Evolutionary conservation across 2,888 invertebrate species (phyloP).

Genomic region (Drosophila peninsularis): DNA sequence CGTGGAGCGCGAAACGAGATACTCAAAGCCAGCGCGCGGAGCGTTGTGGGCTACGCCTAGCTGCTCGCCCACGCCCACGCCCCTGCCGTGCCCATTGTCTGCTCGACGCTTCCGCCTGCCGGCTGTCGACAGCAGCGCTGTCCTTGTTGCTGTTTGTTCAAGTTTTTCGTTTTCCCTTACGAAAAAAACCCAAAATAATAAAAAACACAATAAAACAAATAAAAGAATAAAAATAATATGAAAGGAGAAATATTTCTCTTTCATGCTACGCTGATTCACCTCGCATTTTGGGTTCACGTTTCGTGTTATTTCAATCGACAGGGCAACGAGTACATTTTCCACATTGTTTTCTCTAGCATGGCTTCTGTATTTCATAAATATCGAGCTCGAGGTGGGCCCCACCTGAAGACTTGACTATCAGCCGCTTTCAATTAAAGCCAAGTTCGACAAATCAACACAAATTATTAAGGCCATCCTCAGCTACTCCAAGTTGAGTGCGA

Average conservation of each 20-base stretch:
- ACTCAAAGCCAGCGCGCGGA: conserved; percentile 4
- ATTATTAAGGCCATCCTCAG: conserved; percentile 3
- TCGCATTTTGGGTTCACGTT: conserved; percentile 47
- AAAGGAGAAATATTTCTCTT: conserved; percentile 48
- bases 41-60: neutral
- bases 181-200: conserved; percentile 9
- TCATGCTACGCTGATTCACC: conserved; percentile 38
- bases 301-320: conserved; percentile 58
- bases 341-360: conserved; percentile 68
- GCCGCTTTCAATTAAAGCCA: conserved; percentile 7
- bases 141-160: conserved; percentile 46
- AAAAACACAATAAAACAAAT: conserved; percentile 10
- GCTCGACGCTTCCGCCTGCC: conserved; percentile 65
- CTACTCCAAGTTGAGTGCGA: conserved; percentile 29
- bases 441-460: neutral
- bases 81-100: conserved; percentile 38
- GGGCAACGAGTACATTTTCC: conserved; percentile 64
- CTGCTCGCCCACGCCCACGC: conserved; percentile 11
- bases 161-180: conserved; percentile 40
- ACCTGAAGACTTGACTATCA: neutral
- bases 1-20: conserved; percentile 25
- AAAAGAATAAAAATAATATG: neutral
- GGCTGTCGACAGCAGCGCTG: conserved; percentile 59
- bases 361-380: conserved; percentile 45
- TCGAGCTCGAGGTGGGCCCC: conserved; percentile 20